Conservation (phyloP, 2,113 vertebrate species). For the Oreochromis tanganicae region DNA sequence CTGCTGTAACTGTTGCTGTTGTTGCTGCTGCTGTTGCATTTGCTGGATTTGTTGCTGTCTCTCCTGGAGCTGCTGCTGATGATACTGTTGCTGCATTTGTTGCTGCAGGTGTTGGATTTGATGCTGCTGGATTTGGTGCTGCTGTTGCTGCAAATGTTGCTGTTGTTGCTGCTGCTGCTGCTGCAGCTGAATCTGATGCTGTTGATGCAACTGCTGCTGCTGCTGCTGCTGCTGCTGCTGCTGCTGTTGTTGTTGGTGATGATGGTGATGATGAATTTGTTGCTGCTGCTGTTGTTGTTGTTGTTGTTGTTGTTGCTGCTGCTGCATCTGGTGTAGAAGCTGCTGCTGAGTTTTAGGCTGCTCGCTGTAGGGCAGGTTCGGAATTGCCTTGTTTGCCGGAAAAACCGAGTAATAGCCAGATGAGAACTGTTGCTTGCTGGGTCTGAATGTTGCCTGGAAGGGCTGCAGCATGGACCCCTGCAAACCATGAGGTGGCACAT, state of each 20-base stretch:
- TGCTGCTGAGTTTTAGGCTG: slow-evolving; percentile 71
- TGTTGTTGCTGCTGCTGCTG: slow-evolving; percentile 3
- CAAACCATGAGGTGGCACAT: slow-evolving; percentile 43
- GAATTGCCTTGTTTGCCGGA: slow-evolving; percentile 68
- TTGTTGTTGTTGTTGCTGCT: slow-evolving; percentile 38
- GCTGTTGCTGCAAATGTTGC: slow-evolving; percentile 44
- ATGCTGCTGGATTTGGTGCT: slow-evolving; percentile 61
- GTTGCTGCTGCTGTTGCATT: slow-evolving; percentile 44
- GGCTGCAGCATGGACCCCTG: slow-evolving; percentile 81
- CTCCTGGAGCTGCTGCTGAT: slow-evolving; percentile 45
- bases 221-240: slow-evolving; percentile 69
- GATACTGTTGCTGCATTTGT: slow-evolving; percentile 62
- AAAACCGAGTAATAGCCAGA: slow-evolving; percentile 81
- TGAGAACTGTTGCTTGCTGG: slow-evolving; percentile 80
- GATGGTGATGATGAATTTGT: slow-evolving; percentile 41
- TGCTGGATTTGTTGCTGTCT: slow-evolving; percentile 51
- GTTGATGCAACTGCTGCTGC: slow-evolving; percentile 60
- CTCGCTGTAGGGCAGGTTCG: slow-evolving; percentile 55
- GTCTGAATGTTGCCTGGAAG: slow-evolving; percentile 88
- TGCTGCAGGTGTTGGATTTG: slow-evolving; percentile 65
- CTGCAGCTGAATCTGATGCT: slow-evolving; percentile 54
- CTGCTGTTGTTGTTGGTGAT: slow-evolving; percentile 47
- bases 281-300: slow-evolving; percentile 5
- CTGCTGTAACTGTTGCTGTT: background rate
- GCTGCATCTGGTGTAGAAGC: slow-evolving; percentile 67